Evolutionary conservation across 2,888 invertebrate species (phyloP), one percentile per base, ranked within the genome.

Genomic region (Lissonota sp.): DNA sequence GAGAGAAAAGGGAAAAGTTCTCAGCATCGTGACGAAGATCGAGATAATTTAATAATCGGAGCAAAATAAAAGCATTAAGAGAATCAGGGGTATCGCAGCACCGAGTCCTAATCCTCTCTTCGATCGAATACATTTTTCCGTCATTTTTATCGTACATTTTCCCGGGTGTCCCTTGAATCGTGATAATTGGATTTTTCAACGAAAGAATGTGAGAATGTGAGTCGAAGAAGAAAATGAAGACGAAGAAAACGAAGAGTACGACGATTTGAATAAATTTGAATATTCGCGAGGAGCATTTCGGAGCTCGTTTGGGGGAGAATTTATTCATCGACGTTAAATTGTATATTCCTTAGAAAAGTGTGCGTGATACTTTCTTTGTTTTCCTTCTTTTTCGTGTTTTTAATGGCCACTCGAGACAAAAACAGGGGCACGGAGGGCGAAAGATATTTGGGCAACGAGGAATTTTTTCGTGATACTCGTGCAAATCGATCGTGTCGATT

Each of bases 381-480:
- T 37, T 39, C 16, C 51, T 71, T 42, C 12, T 63, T 71, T 60
- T 57, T 37, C 46, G 49, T 44, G 69, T 70, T 75, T 62, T 39
- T 16, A 75, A 42, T 26, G 44, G 46, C 42, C 40, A 60, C 46
- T 49, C 64, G 55, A 58, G 44, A 66, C 53, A 53, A 26, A 12
- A 40, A 46, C 55, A 55, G 14, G 46, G n/a, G 40, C 26, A 51
- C 12, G 14, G 51, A 53, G 14, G 7, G 53, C 12, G 16, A 53
- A 12, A 53, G 14, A 14, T n/a, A 14, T 71, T 64, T 26, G 44
- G 26, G 49, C 51, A 60, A 64, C 46, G 40, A 62, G 16, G 7
- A 53, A 69, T 44, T 44, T 53, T 63, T 49, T 80, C 83, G 83
- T 71, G 83, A 86, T 85, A 87, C 73, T 83, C 82, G 82, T 60